Evolutionary conservation across 1,140 invertebrate species (phyloP).

Genomic region (Aplysia californica): DNA sequence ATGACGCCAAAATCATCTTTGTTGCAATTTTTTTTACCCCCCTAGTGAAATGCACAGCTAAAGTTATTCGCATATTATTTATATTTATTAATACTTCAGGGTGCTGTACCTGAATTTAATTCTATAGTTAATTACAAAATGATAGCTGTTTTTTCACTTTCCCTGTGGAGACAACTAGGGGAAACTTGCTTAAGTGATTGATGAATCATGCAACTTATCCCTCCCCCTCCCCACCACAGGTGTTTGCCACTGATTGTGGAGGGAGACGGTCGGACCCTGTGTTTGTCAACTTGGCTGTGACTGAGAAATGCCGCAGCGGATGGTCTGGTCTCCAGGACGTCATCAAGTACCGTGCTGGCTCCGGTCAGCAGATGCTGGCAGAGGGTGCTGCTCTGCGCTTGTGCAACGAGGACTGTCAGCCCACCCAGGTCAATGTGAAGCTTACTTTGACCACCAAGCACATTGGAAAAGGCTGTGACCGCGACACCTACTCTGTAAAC

Average conservation of each 20-base stretch:
- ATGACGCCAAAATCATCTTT: no score
- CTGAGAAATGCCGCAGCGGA: conserved; percentile 78
- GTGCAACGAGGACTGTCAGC: conserved; percentile 83
- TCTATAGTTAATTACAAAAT: no score
- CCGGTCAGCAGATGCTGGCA: conserved; percentile 82
- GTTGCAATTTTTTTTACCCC: no score
- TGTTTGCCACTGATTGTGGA: conserved; percentile 96
- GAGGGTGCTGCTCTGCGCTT: conserved; percentile 87
- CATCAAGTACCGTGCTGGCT: conserved; percentile 90
- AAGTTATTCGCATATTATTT: no score
- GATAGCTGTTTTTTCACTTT: no score
- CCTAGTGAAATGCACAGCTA: no score
- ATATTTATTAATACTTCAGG: no score
- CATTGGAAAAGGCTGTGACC: conserved; percentile 89
- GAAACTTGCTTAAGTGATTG: no score
- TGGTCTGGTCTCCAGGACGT: conserved; percentile 78
- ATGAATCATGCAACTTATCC: no score
- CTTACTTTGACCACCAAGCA: conserved; percentile 82
- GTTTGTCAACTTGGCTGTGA: conserved; percentile 94
- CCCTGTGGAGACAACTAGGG: no score
- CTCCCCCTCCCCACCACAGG: conserved; percentile 81
- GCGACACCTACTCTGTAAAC: conserved; percentile 90
- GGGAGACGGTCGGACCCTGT: conserved; percentile 87
- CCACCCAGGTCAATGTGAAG: conserved; percentile 74
- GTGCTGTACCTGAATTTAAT: no score